Base-by-base conservation (phyloP, 2,888 invertebrate genomes). In the Drosophila helvetica region DNA sequence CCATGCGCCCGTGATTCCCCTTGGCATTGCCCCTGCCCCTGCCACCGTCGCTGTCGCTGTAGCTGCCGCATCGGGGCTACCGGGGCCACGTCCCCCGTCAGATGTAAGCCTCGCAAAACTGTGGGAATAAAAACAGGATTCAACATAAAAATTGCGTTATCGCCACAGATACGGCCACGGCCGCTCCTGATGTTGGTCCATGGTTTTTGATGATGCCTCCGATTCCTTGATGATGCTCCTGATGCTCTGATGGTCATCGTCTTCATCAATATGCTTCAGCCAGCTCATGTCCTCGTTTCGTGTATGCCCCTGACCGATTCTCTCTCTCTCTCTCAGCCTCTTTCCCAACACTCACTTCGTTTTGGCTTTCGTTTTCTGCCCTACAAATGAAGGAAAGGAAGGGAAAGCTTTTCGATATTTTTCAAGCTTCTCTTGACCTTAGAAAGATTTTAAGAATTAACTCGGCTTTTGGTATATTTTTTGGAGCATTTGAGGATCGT, bases 81-180 rank as follows among this genome's bases (percentile, higher is more conserved):
- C 73, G 64, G 71, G 70, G 67, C 67, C 38, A 53, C 57, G 63
- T 57, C 73, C 54, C 61, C 62, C 71, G 61, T 71, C 75, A 76
- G 78, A 77, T 77, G 81, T 81, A 81, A 87, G 76, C 70, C 71
- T 84, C 62, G 75, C 62, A 75, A 90, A 87, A 90, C 92, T 92
- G 92, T 92, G 92, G 92, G 92, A 92, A 92, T 92, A 82, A 92
- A 92, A 92, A 92, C 92, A 91, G 92, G 92, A 92, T 82, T 84
- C 78, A 64, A 43, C 54, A 55, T 43, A 80, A 75, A 78, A 74
- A 75, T 74, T 77, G 74, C 76, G 69, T 75, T 79, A 78, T 82
- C 72, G 77, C 75, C 72, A 54, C 64, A 57, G 66, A 66, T 56
- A 68, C 67, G 66, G 67, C 76, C 75, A 56, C 75, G 85, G 85